Evolutionary conservation across 1,140 invertebrate genomes (phyloP).

Genomic region (Parasteatoda tepidariorum): DNA sequence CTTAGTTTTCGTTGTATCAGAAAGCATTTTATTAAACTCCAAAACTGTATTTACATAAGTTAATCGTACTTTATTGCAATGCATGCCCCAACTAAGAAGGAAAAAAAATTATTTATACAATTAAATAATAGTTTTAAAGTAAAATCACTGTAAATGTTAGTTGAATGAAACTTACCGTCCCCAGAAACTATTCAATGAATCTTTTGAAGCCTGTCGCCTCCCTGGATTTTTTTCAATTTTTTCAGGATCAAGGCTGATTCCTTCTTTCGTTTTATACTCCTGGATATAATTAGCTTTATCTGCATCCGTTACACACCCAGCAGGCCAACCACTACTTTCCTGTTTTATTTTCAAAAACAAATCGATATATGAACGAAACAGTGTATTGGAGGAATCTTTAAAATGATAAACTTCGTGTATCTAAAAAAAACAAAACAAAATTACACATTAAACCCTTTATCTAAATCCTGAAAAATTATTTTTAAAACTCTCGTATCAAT

Average conservation of each 20-base stretch:
- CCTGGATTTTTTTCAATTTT: constrained; percentile 24
- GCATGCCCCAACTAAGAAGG: background rate
- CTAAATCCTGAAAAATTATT: background rate
- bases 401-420: constrained; percentile 64
- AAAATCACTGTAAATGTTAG: no score
- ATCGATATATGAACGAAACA: constrained; percentile 62
- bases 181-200: constrained; percentile 33
- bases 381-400: background rate
- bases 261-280: constrained; percentile 14
- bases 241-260: background rate
- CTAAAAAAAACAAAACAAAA: constrained; percentile 1
- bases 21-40: constrained; percentile 4
- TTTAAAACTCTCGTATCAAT: no score
- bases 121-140: background rate
- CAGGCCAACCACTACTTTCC: constrained; percentile 32
- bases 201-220: constrained; percentile 20
- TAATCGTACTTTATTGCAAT: background rate
- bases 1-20: constrained; percentile 13
- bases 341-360: constrained; percentile 62
- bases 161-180: background rate
- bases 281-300: background rate
- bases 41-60: background rate
- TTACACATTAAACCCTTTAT: background rate
- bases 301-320: background rate
- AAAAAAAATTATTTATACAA: background rate